Evolutionary conservation across 2,888 invertebrate genomes (phyloP).

Genomic region (Noctuana brunneofusca): DNA sequence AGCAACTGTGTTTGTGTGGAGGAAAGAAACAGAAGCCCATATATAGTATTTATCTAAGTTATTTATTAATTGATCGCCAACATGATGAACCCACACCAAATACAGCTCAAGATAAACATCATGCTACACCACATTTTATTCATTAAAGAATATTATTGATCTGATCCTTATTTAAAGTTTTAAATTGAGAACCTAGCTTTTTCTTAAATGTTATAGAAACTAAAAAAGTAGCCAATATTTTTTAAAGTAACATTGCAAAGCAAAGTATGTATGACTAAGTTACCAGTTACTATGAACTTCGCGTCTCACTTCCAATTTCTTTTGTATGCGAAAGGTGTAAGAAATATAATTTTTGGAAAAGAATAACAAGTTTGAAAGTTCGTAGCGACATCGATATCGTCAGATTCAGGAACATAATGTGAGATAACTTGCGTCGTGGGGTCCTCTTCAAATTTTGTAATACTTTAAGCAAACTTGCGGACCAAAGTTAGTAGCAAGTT

Average conservation of each 20-base stretch:
- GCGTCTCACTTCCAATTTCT: slow-evolving; percentile 48
- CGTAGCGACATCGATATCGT: slow-evolving; percentile 57
- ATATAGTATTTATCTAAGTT: too few relatives aligned
- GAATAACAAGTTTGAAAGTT: slow-evolving; percentile 62
- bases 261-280: slow-evolving; percentile 42
- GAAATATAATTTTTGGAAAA: slow-evolving; percentile 53
- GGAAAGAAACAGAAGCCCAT: too few relatives aligned
- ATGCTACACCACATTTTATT: too few relatives aligned
- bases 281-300: slow-evolving; percentile 44
- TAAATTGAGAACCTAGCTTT: slow-evolving; percentile 65
- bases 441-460: slow-evolving; percentile 72
- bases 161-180: neutral
- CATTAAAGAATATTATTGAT: neutral
- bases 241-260: slow-evolving; percentile 52
- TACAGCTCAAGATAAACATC: too few relatives aligned
- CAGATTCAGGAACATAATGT: slow-evolving; percentile 69
- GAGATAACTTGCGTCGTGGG: slow-evolving; percentile 54
- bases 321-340: slow-evolving; percentile 50
- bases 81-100: too few relatives aligned
- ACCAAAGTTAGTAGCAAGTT: slow-evolving; percentile 64
- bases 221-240: slow-evolving; percentile 54
- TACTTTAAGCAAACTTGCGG: slow-evolving; percentile 75
- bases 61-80: too few relatives aligned
- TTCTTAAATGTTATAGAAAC: slow-evolving; percentile 31
- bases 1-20: too few relatives aligned